Evolutionary conservation across 2,888 invertebrate genomes (phyloP).

Genomic region (Pecten maximus): DNA sequence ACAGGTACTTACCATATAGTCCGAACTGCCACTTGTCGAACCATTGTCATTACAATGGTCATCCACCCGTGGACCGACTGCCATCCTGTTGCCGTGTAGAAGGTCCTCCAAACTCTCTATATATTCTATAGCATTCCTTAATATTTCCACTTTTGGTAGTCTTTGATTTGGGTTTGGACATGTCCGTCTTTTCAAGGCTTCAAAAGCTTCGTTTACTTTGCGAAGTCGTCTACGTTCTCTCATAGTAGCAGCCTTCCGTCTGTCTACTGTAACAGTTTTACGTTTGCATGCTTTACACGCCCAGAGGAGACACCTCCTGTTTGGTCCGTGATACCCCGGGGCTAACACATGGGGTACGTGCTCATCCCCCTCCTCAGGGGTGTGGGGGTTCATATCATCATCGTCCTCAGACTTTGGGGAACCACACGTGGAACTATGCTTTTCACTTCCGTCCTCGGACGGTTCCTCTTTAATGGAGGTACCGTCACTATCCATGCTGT

Average conservation of each 20-base stretch:
- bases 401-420: constrained; percentile 65
- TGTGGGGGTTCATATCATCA: constrained; percentile 66
- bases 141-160: constrained; percentile 97
- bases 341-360: constrained; percentile 82
- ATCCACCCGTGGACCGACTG: constrained; percentile 58
- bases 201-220: constrained; percentile 99
- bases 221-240: constrained; percentile 94
- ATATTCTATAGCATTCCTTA: constrained; percentile 98
- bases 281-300: constrained; percentile 97
- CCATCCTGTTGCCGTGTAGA: constrained; percentile 79
- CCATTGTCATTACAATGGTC: constrained; percentile 73
- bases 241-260: constrained; percentile 98
- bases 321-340: constrained; percentile 82
- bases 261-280: constrained; percentile 96
- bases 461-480: constrained; percentile 58
- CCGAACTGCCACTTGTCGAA: constrained; percentile 76
- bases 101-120: constrained; percentile 88
- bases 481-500: constrained; percentile 42
- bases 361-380: constrained; percentile 68
- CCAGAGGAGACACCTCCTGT: constrained; percentile 93
- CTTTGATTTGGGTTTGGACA: constrained; percentile 97
- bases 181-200: constrained; percentile 94
- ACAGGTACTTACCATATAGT: constrained; percentile 75
- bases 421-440: constrained; percentile 59
- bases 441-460: constrained; percentile 54